phyloP scores from a whole-genome alignment of 2,113 vertebrate species.

The Mesocricetus auratus region DNA sequence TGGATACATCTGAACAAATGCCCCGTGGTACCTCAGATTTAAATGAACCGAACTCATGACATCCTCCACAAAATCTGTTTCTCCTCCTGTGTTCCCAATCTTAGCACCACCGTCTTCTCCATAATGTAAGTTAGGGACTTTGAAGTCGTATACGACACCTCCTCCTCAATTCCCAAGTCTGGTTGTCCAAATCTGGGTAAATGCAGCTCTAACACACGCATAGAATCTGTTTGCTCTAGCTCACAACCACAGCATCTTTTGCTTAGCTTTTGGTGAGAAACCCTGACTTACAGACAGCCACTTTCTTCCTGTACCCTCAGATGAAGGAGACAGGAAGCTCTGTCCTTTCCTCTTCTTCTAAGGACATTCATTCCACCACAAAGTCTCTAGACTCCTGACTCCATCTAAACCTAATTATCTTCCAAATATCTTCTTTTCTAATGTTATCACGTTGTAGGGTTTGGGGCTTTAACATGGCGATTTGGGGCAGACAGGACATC shows the following conservation, averaged over 20 bases:
- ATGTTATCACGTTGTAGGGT: not conserved
- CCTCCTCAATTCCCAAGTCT: slow-evolving; percentile 39
- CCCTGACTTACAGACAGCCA: not conserved
- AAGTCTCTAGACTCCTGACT: not conserved
- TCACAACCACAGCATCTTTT: not conserved
- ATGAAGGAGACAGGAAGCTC: not conserved
- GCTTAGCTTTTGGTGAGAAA: not conserved
- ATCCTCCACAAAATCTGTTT: slow-evolving; percentile 56
- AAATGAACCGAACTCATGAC: not conserved
- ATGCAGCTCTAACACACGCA: not conserved
- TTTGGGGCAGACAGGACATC: not conserved
- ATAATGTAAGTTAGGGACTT: slow-evolving; percentile 35
- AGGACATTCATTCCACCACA: not conserved
- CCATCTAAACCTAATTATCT: not conserved
- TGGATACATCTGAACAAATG: slow-evolving; percentile 34
- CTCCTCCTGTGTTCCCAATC: slow-evolving; percentile 42
- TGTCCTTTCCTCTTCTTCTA: not conserved
- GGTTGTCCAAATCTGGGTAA: not conserved
- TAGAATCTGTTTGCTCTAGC: not conserved
- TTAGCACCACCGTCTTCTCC: not conserved
- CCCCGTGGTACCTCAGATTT: slow-evolving; percentile 1
- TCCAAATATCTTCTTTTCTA: not conserved
- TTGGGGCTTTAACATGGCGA: not conserved
- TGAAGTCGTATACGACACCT: not conserved
- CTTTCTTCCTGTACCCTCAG: not conserved